Conservation (phyloP, 2,113 vertebrate species). For the Bombycilla garrulus region DNA sequence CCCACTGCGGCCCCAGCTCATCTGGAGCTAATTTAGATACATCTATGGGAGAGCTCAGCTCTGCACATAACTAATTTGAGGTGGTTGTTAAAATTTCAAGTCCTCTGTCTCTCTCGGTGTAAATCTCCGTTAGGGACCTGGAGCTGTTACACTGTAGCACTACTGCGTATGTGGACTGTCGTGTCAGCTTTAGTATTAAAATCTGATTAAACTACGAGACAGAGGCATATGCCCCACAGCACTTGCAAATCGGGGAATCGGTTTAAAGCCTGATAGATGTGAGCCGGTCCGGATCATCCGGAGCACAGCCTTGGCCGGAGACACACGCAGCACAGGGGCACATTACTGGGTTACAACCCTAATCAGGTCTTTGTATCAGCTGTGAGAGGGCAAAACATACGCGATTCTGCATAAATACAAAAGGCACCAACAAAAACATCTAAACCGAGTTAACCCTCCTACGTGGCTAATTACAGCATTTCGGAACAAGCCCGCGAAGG, state of each 20-base stretch:
- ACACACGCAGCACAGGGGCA: fast-evolving
- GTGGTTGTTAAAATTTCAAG: fast-evolving
- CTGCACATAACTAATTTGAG: not conserved
- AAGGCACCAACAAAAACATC: fast-evolving
- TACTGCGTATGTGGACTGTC: fast-evolving
- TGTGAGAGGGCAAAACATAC: fast-evolving
- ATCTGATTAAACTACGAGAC: not conserved
- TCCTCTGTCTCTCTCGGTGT: fast-evolving
- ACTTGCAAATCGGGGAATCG: fast-evolving
- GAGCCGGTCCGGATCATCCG: not conserved
- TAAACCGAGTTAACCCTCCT: fast-evolving
- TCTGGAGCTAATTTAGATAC: not conserved
- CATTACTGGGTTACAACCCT: fast-evolving
- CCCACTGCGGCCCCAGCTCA: no score
- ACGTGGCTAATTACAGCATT: fast-evolving
- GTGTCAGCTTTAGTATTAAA: not conserved
- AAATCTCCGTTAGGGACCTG: fast-evolving
- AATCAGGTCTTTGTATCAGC: fast-evolving
- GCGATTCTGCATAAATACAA: fast-evolving
- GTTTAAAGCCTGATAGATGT: not conserved
- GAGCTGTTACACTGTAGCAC: no score
- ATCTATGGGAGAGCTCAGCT: not conserved
- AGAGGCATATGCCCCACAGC: fast-evolving
- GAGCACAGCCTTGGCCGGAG: not conserved
- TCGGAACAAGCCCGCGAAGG: no score